A percentile compares a stretch with the other conserved stretches of the same genome.
These are phyloP conservation scores for Pasiphila rectangulata DNA, from an alignment of 2,888 invertebrate genomes.

Conservation along the genomic window DNA sequence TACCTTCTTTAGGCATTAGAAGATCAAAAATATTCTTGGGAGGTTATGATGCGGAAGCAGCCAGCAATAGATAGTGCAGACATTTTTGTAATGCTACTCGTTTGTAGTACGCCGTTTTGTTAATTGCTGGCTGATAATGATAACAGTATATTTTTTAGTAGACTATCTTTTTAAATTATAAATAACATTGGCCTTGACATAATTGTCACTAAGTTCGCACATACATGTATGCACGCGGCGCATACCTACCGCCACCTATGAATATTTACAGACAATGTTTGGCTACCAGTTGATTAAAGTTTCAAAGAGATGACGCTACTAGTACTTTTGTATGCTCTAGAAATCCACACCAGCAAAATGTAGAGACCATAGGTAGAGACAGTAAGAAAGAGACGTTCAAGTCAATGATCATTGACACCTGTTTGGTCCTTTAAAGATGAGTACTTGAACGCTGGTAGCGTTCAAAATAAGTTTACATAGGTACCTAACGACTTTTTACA, in stretches of 20 bases:
- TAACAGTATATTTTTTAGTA: conserved; percentile 3
- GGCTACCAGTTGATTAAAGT: conserved; percentile 24
- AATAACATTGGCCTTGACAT: conserved; percentile 72
- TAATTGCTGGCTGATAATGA: background rate
- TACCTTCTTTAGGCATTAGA: no score
- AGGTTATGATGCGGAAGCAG: conserved; percentile 64
- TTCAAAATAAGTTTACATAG: no score
- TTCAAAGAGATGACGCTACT: conserved; percentile 55
- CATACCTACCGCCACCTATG: conserved; percentile 46
- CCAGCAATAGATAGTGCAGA: conserved; percentile 21
- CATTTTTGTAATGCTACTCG: background rate
- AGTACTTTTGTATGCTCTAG: conserved; percentile 16
- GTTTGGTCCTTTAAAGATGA: no score
- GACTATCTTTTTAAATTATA: background rate
- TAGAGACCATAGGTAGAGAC: no score
- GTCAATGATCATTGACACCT: conserved; percentile 6
- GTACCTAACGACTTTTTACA: background rate
- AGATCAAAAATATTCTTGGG: conserved; percentile 37
- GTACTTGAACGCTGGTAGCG: no score
- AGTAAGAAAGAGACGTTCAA: conserved; percentile 24
- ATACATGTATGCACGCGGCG: conserved; percentile 36
- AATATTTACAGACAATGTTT: conserved; percentile 10
- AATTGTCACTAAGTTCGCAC: conserved; percentile 66
- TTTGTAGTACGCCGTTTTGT: background rate
- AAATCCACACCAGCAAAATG: background rate